These are phyloP conservation scores for Mactra quadrangularis DNA, from an alignment of 1,140 invertebrate species.

Conservation along the genomic window DNA sequence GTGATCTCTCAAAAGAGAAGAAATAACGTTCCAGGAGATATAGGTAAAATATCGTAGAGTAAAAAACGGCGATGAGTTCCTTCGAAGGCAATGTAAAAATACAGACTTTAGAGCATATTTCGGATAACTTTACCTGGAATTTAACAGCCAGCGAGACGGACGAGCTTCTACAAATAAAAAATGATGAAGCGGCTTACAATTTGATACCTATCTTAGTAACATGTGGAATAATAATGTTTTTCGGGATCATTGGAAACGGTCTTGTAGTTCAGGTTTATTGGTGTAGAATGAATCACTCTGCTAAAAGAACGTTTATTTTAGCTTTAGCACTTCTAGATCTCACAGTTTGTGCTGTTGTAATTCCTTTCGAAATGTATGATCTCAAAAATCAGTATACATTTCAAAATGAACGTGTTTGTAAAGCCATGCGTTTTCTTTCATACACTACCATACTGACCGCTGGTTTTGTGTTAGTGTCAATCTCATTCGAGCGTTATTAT, in stretches of 20 bases:
- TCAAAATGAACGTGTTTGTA: slow-evolving; percentile 63
- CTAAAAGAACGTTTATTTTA: slow-evolving; percentile 75
- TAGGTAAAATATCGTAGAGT: too few species aligned
- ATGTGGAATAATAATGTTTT: slow-evolving; percentile 65
- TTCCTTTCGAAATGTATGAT: slow-evolving; percentile 78
- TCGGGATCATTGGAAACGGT: slow-evolving; percentile 72
- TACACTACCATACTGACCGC: slow-evolving; percentile 67
- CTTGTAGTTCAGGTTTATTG: slow-evolving; percentile 73
- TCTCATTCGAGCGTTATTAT: slow-evolving; percentile 75
- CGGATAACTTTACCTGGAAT: too few species aligned
- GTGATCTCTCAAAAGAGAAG: too few species aligned
- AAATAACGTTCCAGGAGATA: too few species aligned
- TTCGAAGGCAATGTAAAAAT: too few species aligned
- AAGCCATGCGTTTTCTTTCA: slow-evolving; percentile 69
- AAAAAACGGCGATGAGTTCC: too few species aligned
- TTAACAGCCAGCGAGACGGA: not conserved
- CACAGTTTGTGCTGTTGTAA: slow-evolving; percentile 68
- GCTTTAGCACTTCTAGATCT: slow-evolving; percentile 76
- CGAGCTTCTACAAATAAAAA: slow-evolving; percentile 16
- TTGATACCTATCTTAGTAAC: slow-evolving; percentile 49
- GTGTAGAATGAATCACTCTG: slow-evolving; percentile 65
- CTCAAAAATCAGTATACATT: slow-evolving; percentile 71
- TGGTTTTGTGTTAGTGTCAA: slow-evolving; percentile 72
- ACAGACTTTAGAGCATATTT: too few species aligned
- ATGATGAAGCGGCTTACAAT: slow-evolving; percentile 33